These are phyloP conservation scores for Tapirus terrestris DNA, from an alignment of 2,113 vertebrate genomes.

Conservation along the genomic window DNA sequence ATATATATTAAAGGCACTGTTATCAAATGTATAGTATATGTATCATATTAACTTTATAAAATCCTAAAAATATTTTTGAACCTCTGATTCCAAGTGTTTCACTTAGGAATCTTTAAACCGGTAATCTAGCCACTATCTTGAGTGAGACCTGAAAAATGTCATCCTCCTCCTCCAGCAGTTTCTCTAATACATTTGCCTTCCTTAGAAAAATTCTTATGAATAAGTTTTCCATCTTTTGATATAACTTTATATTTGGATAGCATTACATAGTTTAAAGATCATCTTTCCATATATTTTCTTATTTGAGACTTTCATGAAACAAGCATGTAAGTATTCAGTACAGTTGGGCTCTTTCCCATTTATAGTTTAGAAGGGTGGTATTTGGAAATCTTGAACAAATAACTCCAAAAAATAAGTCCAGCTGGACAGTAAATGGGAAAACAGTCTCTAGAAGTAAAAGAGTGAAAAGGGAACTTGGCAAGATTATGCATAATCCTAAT, in stretches of 20 bases:
- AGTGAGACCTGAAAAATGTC: neutral
- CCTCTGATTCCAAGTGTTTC: neutral
- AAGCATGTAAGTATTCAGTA: neutral
- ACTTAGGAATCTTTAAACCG: neutral
- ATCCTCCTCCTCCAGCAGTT: neutral
- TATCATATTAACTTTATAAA: neutral
- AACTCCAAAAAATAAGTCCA: neutral
- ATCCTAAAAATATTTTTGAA: neutral
- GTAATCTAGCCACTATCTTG: neutral
- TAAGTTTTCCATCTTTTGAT: neutral
- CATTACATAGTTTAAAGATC: neutral
- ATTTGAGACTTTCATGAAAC: neutral
- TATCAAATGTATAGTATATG: neutral
- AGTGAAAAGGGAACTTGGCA: neutral
- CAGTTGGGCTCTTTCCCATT: neutral
- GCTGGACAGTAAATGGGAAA: neutral
- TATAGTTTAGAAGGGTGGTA: neutral
- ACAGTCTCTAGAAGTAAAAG: neutral
- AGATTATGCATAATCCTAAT: neutral
- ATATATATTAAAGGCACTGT: neutral
- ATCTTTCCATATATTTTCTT: neutral
- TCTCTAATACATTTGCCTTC: neutral
- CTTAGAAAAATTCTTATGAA: neutral
- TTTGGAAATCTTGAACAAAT: slow-evolving; percentile 36
- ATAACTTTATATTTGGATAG: neutral